Base-by-base conservation (phyloP, 2,797 vertebrate genomes). In the Pangasius macronema region DNA sequence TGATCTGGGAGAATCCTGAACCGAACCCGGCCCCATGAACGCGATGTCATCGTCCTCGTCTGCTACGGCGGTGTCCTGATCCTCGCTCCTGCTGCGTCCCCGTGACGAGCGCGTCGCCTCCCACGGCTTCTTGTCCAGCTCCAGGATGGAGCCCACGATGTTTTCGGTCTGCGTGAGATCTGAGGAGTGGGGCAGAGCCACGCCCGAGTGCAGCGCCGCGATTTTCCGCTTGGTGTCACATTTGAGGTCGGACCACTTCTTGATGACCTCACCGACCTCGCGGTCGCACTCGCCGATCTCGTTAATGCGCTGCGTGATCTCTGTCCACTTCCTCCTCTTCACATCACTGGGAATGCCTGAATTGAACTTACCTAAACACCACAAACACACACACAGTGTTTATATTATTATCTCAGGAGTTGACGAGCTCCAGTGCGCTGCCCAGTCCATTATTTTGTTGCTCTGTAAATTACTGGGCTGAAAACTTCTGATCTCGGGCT, bases 161-260 rank as follows among this genome's bases (percentile, higher is more conserved):
- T 93, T 93, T 89, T 96, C 95, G 0, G 94, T 95, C 6, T 93
- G 95, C 49, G 94, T 95, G 14, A 96, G 95, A 77, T 95, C 95
- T 27, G 93, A 94, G 89, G 20, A 94, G 93, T 0, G 85, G 53
- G 65, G 88, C 49, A 53, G 85, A 68, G 20, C 70, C 49, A 27
- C 46, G 65, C 95, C 94, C 0, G 94, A 90, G 18, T 92, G 93
- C 94, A 95, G 94, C 22, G 95, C 95, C 0, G 92, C 93, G 65
- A 96, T 93, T 91, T 96, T 96, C n/a, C 95, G 91, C 88, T 96
- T 96, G 20, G 95, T 96, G 93, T 96, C 95, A 53, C 96, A 96
- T 90, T 96, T 96, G 0, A 96, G 92, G 88, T 96, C 95, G 0
- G 95, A 96, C 96, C 95, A 96, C 87, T 96, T 96, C 93, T 96